A percentile compares a stretch with the other conserved stretches of the same genome.
These are phyloP conservation scores for Drosophila falleni DNA, from an alignment of 2,888 invertebrate species.

Conservation along the genomic window DNA sequence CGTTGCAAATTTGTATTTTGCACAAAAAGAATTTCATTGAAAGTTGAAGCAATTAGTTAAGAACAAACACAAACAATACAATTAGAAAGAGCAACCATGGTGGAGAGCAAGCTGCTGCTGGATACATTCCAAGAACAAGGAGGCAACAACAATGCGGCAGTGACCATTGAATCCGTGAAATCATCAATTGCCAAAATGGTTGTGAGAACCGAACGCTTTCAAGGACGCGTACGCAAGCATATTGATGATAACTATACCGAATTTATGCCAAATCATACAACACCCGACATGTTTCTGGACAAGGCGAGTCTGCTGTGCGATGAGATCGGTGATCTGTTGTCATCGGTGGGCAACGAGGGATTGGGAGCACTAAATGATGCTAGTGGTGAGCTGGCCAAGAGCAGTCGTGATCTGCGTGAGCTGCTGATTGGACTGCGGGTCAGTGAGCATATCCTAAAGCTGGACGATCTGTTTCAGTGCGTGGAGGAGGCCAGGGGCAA, in stretches of 20 bases:
- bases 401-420: slow-evolving; percentile 87
- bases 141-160: slow-evolving; percentile 29
- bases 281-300: slow-evolving; percentile 82
- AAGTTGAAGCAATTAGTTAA: not conserved
- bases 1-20: slow-evolving; percentile 52
- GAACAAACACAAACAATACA: not conserved
- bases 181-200: slow-evolving; percentile 79
- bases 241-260: slow-evolving; percentile 84
- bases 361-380: slow-evolving; percentile 88
- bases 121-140: slow-evolving; percentile 43
- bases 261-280: slow-evolving; percentile 82
- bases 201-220: slow-evolving; percentile 81
- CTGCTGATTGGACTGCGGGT: slow-evolving; percentile 87
- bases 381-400: slow-evolving; percentile 87
- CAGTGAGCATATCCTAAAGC: slow-evolving; percentile 84
- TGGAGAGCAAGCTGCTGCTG: slow-evolving; percentile 32
- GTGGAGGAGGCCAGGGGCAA: slow-evolving; percentile 82
- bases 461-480: slow-evolving; percentile 86
- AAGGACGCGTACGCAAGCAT: slow-evolving; percentile 82
- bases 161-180: slow-evolving; percentile 70
- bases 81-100: slow-evolving; percentile 9
- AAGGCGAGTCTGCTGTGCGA: slow-evolving; percentile 78
- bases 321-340: slow-evolving; percentile 79
- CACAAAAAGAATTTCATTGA: slow-evolving; percentile 1
- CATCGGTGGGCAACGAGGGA: slow-evolving; percentile 87